Evolutionary conservation across 1,140 invertebrate species (phyloP), one percentile per base, ranked within the genome.

Genomic region (Sipha flava): DNA sequence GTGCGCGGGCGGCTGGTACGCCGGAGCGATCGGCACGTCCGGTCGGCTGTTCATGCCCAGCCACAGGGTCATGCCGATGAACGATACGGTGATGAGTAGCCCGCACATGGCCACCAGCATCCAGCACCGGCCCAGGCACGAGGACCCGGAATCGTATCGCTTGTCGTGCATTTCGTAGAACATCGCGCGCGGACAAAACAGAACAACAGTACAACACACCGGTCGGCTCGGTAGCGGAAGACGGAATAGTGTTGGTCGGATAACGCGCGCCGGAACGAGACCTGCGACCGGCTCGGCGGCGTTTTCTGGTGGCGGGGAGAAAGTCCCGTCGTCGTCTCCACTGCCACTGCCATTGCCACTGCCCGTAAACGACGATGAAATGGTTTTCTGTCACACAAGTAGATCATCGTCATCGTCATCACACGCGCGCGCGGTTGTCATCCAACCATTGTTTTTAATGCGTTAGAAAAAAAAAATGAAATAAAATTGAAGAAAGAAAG

Each of bases 61-160:
- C 81, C 83, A 84, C 37, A 84, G 49, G 10, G 82, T 83, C 45
- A 82, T 80, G 5, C 79, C 81, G 43, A 84, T 83, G 62, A 84
- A 84, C 21, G 80, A 79, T 0, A 81, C 80, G 7, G 83, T 83
- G 12, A 83, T 81, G 29, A 82, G 45, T 21, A 84, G 43, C 9
- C 81, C 83, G 10, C 77, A 82, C 40, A 75, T 79, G 6, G 81
- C 83, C 18, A 83, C 83, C 18, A 82, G 72, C 49, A 83, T 43
- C 83, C 83, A 84, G 81, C 83, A 84, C 37, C 82, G 81, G 5
- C 80, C 80, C 21, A 81, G 80, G 34, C 73, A 77, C n/a, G 47
- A 52, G 49, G 81, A 57, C 31, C 57, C 70, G 54, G 73, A 73
- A 31, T 81, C 68, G 37, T 81, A 77, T 37, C 80, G 72, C 59